Conservation (phyloP, 2,797 vertebrate genomes). For the Peromyscus nudipes region DNA sequence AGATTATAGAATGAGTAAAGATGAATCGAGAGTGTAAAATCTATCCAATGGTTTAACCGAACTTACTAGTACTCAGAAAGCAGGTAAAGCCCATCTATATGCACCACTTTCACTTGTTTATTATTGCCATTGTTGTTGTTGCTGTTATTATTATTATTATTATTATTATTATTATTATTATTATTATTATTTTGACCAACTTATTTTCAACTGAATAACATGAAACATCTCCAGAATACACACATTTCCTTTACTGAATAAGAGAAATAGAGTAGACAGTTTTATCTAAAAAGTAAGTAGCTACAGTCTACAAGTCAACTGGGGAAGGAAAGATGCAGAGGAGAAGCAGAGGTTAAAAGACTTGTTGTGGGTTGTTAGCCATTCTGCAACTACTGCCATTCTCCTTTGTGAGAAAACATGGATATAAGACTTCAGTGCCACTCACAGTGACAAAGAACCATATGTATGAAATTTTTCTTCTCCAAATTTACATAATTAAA, state of each 20-base stretch:
- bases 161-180: neutral
- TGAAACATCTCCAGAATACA: neutral
- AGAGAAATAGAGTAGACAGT: neutral
- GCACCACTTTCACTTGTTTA: neutral
- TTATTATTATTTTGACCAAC: neutral
- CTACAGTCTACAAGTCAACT: neutral
- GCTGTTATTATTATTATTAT: neutral
- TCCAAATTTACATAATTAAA: neutral
- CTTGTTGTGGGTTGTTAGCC: neutral
- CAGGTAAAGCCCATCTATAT: neutral
- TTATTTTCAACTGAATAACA: constrained; percentile 12
- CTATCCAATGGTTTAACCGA: neutral
- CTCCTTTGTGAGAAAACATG: neutral
- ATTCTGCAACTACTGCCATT: neutral
- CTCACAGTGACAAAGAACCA: constrained; percentile 3
- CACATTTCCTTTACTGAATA: neutral
- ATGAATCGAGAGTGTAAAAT: constrained; percentile 4
- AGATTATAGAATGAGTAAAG: neutral
- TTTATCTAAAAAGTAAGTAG: constrained; percentile 54
- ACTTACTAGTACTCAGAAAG: constrained; percentile 36
- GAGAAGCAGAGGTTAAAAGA: neutral
- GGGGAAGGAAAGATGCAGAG: neutral
- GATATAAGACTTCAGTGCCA: neutral
- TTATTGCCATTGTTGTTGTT: neutral
- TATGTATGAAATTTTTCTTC: neutral